Evolutionary conservation across 2,797 vertebrate species (phyloP).

Genomic region (Pangasius larnaudii): DNA sequence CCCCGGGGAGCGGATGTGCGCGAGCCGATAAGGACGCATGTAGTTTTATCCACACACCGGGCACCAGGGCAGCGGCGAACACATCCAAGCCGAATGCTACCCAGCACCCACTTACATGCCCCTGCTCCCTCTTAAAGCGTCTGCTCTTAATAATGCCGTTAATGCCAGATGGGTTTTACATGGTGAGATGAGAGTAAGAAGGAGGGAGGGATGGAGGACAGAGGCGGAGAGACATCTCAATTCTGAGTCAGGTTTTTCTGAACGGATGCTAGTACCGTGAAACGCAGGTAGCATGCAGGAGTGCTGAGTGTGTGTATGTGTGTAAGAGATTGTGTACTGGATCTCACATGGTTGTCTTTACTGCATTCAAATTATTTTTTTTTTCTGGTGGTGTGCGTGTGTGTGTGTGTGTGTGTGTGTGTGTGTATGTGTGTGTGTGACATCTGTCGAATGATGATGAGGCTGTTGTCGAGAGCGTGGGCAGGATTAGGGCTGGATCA

Average conservation of each 20-base stretch:
- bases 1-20: slow-evolving; percentile 74
- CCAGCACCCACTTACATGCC: slow-evolving; percentile 50
- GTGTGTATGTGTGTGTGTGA: slow-evolving; percentile 64
- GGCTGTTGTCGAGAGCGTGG: slow-evolving; percentile 76
- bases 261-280: slow-evolving; percentile 29
- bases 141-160: slow-evolving; percentile 77
- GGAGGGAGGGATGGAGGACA: slow-evolving; percentile 42
- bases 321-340: slow-evolving; percentile 60
- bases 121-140: slow-evolving; percentile 49
- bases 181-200: slow-evolving; percentile 49
- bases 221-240: slow-evolving; percentile 83
- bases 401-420: slow-evolving; percentile 65
- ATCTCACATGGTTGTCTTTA: slow-evolving; percentile 49
- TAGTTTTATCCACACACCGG: slow-evolving; percentile 69
- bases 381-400: slow-evolving; percentile 7
- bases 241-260: slow-evolving; percentile 81
- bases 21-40: slow-evolving; percentile 73
- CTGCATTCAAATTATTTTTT: slow-evolving; percentile 66
- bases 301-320: slow-evolving; percentile 59
- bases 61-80: slow-evolving; percentile 65
- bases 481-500: slow-evolving; percentile 43
- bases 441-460: slow-evolving; percentile 91
- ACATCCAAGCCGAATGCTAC: slow-evolving; percentile 67
- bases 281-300: slow-evolving; percentile 65
- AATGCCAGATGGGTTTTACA: slow-evolving; percentile 77